A percentile compares a stretch with the other conserved stretches of the same genome.
Conservation (phyloP, 2,888 invertebrate species). For the Caenorhabditis macrosperma region DNA sequence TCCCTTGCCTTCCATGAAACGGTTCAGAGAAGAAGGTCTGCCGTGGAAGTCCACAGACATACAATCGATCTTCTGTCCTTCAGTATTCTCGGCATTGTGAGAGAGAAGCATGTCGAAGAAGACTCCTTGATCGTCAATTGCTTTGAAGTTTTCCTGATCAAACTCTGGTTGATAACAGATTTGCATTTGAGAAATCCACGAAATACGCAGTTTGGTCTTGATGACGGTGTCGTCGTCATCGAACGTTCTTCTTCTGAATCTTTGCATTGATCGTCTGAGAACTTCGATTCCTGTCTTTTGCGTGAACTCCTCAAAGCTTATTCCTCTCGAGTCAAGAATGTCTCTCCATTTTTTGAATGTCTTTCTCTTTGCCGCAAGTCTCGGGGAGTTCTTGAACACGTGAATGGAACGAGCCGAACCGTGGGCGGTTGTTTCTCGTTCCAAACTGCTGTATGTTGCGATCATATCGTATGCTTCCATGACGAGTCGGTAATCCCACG, state of each 20-base stretch:
- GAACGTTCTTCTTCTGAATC: slow-evolving; percentile 77
- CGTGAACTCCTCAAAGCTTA: slow-evolving; percentile 77
- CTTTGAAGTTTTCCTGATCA: slow-evolving; percentile 70
- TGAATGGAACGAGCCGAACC: slow-evolving; percentile 75
- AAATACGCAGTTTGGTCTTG: slow-evolving; percentile 72
- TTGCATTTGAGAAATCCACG: slow-evolving; percentile 79
- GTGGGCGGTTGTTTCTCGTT: slow-evolving; percentile 77
- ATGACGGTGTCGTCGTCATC: slow-evolving; percentile 75
- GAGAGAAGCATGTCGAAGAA: slow-evolving; percentile 78
- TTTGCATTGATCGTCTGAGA: slow-evolving; percentile 74
- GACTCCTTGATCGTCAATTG: slow-evolving; percentile 76
- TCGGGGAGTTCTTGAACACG: slow-evolving; percentile 70
- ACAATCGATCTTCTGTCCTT: slow-evolving; percentile 74
- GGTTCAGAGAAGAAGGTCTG: slow-evolving; percentile 74
- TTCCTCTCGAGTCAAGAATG: slow-evolving; percentile 68
- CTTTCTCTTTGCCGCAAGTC: slow-evolving; percentile 73
- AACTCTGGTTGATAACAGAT: slow-evolving; percentile 79
- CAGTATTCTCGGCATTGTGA: slow-evolving; percentile 77
- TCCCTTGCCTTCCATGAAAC: slow-evolving; percentile 79
- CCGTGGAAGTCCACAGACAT: slow-evolving; percentile 80
- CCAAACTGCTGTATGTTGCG: slow-evolving; percentile 73
- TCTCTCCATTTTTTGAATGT: slow-evolving; percentile 78
- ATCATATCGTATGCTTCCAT: slow-evolving; percentile 79
- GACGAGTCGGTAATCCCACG: slow-evolving; percentile 77
- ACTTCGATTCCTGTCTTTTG: slow-evolving; percentile 75